Conservation (phyloP, 1,140 invertebrate species). For the Copidosoma floridanum region DNA sequence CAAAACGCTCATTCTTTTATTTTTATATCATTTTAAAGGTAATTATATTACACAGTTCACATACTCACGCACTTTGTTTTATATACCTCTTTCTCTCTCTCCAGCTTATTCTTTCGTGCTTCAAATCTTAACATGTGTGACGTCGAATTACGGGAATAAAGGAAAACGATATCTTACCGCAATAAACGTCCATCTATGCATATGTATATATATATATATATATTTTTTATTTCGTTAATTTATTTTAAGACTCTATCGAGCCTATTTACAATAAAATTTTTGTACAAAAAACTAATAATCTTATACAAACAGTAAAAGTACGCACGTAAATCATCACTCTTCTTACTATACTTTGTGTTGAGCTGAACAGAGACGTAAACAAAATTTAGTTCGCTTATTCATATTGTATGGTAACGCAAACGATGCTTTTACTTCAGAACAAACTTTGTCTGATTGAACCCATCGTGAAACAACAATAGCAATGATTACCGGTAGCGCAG, state of each 20-base stretch:
- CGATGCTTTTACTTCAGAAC: no score
- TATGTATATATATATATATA: slow-evolving; percentile 10
- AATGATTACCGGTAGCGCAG: no score
- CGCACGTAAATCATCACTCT: background rate
- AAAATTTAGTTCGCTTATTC: no score
- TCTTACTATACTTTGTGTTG: background rate
- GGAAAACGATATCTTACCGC: no score
- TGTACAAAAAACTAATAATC: slow-evolving; percentile 48
- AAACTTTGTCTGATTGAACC: no score
- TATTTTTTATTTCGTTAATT: no score
- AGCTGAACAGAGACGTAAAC: no score
- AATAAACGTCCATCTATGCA: slow-evolving; percentile 6
- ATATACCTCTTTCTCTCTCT: background rate
- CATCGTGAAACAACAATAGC: no score
- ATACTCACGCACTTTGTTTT: background rate
- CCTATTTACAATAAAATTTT: slow-evolving; percentile 51
- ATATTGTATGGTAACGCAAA: no score
- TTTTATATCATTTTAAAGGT: slow-evolving; percentile 30
- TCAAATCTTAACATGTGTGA: slow-evolving; percentile 21
- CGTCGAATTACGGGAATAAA: no score
- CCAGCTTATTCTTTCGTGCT: background rate
- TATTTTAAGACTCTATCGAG: slow-evolving; percentile 9
- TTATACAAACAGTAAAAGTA: slow-evolving; percentile 39
- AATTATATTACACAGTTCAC: slow-evolving; percentile 30
- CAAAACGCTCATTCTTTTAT: slow-evolving; percentile 38